A percentile compares a stretch with the other conserved stretches of the same genome.
Evolutionary conservation across 2,797 vertebrate genomes (phyloP).

Genomic region (Hippopotamyrus pictus): DNA sequence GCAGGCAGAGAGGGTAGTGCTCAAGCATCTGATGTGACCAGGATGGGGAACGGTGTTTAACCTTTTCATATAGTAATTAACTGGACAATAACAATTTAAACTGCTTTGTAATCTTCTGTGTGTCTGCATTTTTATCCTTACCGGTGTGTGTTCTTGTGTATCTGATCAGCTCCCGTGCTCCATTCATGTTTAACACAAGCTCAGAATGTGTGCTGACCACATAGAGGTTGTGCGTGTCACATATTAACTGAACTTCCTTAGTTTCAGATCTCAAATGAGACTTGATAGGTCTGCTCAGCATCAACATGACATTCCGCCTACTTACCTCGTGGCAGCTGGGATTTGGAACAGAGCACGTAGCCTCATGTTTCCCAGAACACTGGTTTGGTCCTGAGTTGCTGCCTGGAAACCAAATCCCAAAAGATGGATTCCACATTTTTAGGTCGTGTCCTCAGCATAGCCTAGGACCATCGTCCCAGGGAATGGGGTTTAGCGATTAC

Average conservation of each 20-base stretch:
- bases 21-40: neutral
- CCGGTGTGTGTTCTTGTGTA: neutral
- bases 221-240: neutral
- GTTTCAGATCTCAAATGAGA: neutral
- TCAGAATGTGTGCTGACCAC: neutral
- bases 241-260: neutral
- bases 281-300: neutral
- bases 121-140: neutral
- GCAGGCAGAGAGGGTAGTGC: neutral
- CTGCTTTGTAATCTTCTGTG: neutral
- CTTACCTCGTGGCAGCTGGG: conserved; percentile 16
- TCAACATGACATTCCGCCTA: conserved; percentile 38
- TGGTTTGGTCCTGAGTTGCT: neutral
- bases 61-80: neutral
- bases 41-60: neutral
- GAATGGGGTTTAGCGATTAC: neutral
- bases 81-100: neutral
- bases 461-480: neutral
- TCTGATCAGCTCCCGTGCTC: neutral
- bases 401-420: neutral
- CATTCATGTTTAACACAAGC: neutral
- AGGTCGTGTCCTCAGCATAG: neutral
- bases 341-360: neutral
- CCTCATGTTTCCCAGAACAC: neutral
- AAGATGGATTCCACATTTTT: neutral